Base-by-base conservation (phyloP, 2,797 vertebrate genomes). In the Coilia nasus region DNA sequence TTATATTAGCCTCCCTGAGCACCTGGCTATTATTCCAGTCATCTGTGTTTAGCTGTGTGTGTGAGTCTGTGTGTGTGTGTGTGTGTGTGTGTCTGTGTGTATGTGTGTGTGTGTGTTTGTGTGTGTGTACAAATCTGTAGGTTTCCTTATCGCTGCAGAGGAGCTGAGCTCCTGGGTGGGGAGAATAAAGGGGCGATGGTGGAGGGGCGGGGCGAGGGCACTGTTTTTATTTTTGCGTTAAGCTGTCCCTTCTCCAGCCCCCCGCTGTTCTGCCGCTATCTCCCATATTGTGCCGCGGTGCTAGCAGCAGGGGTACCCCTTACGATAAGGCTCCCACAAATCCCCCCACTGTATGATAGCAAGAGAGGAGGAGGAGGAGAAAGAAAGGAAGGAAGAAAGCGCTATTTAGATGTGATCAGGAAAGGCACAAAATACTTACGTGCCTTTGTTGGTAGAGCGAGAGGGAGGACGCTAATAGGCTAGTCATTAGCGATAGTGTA, bases 221-320 rank as follows among this genome's bases (percentile, higher is more conserved):
- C 89, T 75, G 67, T 95, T 94, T 95, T 96, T 96, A 95, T 94
- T 94, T 96, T 95, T 94, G 93, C 93, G 90, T 93, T 95, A 95
- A 96, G 94, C 94, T 95, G 93, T 94, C 94, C 94, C 91, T 91
- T 93, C 93, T 93, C 93, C 91, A 93, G 93, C 94, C 91, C 94
- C 10, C 91, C 25, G 88, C 92, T 89, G 88, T 92, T 87, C 94
- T 89, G 90, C 90, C 91, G 91, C 92, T 95, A 93, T 96, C 94
- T 94, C 17, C 23, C 90, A 93, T 92, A 94, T 94, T 93, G 92
- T 92, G 92, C 10, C 5, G 35, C n/a, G 15, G 57, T 64, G 92
- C 92, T 94, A 31, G 59, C n/a, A 23, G 91, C 93, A 91, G 91
- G 94, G 93, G 94, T 96, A 94, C 94, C 94, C 92, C 93, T 88